phyloP scores from a whole-genome alignment of 2,113 vertebrate species.

The Chaetorhynchus papuensis region DNA sequence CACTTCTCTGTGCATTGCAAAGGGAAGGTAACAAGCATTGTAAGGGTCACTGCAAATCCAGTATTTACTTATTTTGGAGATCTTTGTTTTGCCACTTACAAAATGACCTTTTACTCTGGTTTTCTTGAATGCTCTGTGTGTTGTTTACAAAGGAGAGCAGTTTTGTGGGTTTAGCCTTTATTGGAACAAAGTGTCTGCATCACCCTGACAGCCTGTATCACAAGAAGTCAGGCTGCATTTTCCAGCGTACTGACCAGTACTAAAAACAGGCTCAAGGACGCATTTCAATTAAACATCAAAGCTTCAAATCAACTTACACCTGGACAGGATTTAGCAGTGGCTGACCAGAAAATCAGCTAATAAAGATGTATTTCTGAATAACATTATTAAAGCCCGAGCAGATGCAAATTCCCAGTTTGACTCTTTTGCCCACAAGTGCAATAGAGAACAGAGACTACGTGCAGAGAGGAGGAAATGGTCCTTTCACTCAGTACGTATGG shows the following conservation, averaged over 20 bases:
- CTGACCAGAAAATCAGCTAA: neutral
- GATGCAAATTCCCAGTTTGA: neutral
- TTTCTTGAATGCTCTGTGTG: neutral
- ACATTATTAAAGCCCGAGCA: conserved; percentile 18
- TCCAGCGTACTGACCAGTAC: neutral
- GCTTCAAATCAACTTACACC: conserved; percentile 2
- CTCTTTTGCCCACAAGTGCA: neutral
- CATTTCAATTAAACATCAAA: conserved; percentile 31
- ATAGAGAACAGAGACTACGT: neutral
- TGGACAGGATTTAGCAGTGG: neutral
- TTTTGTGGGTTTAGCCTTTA: neutral
- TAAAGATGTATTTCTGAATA: neutral
- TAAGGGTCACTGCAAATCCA: neutral
- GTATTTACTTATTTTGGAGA: neutral
- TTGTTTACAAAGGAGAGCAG: neutral
- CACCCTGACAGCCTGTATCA: neutral
- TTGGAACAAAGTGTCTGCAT: neutral
- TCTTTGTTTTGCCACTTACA: neutral
- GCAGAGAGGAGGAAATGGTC: neutral
- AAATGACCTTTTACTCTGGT: neutral
- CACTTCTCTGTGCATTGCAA: neutral
- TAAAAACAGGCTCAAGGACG: neutral
- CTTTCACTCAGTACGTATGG: rapidly evolving
- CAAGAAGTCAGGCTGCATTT: neutral
- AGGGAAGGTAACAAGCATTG: neutral